A percentile compares a stretch with the other conserved stretches of the same genome.
phyloP scores from a whole-genome alignment of 2,113 vertebrate species.

The Rhagologus leucostigma region DNA sequence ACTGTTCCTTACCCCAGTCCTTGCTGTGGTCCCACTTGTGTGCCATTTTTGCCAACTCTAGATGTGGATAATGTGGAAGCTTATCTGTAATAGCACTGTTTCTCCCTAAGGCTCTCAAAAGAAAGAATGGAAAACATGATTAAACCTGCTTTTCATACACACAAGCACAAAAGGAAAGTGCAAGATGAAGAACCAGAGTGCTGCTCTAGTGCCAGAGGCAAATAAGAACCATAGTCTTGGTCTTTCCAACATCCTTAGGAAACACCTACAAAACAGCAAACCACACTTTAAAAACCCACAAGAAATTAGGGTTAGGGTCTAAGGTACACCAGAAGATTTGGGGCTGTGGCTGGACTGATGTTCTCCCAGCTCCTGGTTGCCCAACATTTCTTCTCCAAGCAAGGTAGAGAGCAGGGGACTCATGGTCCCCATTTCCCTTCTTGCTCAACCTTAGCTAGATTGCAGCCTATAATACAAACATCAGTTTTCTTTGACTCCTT shows the following conservation, averaged over 20 bases:
- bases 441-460: not conserved
- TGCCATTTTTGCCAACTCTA: not conserved
- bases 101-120: not conserved
- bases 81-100: not conserved
- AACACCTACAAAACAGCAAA: not conserved
- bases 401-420: not conserved
- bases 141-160: not conserved
- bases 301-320: not conserved
- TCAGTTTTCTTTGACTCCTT: not conserved
- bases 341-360: not conserved
- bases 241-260: not conserved
- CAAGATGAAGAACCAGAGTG: not conserved
- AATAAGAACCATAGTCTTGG: not conserved
- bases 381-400: not conserved
- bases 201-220: not conserved
- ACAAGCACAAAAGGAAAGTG: not conserved
- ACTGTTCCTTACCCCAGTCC: not conserved
- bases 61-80: not conserved
- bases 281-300: not conserved
- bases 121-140: not conserved
- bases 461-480: not conserved
- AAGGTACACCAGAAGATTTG: not conserved
- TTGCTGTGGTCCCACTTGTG: not conserved
- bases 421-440: not conserved
- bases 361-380: not conserved